Conservation (phyloP, 2,113 vertebrate genomes). For the Emydocephalus ijimae region DNA sequence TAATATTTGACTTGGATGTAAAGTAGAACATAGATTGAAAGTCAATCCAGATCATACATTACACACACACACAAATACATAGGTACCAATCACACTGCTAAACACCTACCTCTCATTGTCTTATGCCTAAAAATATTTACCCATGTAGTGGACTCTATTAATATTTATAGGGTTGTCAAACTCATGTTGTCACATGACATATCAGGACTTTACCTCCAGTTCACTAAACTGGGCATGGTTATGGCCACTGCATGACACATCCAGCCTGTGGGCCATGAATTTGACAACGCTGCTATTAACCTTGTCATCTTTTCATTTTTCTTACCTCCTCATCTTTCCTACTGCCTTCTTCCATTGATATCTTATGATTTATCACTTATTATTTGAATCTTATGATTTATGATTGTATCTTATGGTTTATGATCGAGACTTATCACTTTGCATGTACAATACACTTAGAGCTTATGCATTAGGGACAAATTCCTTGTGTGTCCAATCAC, state of each 20-base stretch:
- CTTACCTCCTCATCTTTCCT: neutral
- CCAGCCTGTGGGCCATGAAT: too few species aligned
- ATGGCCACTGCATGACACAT: too few species aligned
- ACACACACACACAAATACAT: neutral
- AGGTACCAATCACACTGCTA: neutral
- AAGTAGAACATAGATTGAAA: neutral
- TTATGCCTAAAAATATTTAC: neutral
- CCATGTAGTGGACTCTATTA: neutral
- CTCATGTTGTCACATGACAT: too few species aligned
- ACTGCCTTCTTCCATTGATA: neutral
- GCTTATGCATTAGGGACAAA: neutral
- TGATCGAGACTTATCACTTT: neutral
- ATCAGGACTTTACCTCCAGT: too few species aligned
- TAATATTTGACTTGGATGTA: neutral
- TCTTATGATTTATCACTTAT: neutral
- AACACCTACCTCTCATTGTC: too few species aligned
- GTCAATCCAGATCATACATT: neutral
- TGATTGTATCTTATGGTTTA: neutral
- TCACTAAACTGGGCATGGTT: too few species aligned
- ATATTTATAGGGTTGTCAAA: too few species aligned
- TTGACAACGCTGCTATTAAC: neutral
- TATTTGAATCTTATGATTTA: neutral
- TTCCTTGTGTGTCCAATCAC: neutral
- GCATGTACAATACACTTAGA: neutral
- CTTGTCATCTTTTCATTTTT: neutral